A percentile compares a stretch with the other conserved stretches of the same genome.
phyloP scores from a whole-genome alignment of 2,113 vertebrate species.

The Tretioscincus oriximinensis region DNA sequence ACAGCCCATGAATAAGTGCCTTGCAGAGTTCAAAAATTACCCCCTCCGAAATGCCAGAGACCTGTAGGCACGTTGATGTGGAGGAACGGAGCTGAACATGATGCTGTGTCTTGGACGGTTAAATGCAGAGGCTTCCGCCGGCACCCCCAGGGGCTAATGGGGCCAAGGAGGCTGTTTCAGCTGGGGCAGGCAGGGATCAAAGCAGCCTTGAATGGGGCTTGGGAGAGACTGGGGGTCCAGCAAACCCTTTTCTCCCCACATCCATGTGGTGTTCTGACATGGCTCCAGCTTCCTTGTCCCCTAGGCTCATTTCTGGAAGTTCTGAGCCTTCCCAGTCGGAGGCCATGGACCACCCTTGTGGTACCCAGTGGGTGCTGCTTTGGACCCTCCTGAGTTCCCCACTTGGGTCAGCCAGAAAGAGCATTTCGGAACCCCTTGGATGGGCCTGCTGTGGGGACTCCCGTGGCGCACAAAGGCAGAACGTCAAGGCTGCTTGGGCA shows the following conservation, averaged over 20 bases:
- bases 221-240: no score
- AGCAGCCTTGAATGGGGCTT: no score
- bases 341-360: no score
- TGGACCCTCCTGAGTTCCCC: no score
- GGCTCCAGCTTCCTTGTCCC: no score
- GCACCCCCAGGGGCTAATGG: conserved; percentile 53
- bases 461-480: no score
- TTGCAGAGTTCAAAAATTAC: conserved; percentile 80
- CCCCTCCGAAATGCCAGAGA: conserved; percentile 77
- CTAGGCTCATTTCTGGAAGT: not conserved
- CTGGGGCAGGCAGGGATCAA: conserved; percentile 39
- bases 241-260: no score
- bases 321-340: not conserved
- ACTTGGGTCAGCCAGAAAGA: not conserved
- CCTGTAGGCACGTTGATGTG: conserved; percentile 74
- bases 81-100: conserved; percentile 66
- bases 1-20: conserved; percentile 82
- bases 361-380: not conserved
- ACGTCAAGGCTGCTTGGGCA: not conserved
- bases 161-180: not conserved
- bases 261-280: no score
- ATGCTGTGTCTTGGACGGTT: conserved; percentile 69
- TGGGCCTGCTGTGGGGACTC: not conserved
- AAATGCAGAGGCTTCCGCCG: conserved; percentile 62
- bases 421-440: not conserved